Evolutionary conservation across 2,888 invertebrate species (phyloP).

Genomic region (Tanaodytes sp.): DNA sequence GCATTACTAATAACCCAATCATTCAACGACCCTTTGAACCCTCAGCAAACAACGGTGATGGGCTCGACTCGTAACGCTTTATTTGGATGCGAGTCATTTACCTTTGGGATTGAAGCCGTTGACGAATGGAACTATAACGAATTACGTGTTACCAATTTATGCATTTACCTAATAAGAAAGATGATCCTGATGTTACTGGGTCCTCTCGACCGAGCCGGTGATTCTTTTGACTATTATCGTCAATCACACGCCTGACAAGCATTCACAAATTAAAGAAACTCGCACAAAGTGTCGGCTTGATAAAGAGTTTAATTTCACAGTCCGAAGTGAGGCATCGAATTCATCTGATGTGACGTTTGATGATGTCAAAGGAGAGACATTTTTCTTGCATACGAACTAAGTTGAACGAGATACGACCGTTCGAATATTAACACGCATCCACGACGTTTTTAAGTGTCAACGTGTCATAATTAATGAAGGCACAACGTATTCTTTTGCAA

Average conservation of each 20-base stretch:
- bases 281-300: conserved; percentile 33
- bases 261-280: conserved; percentile 33
- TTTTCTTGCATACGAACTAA: conserved; percentile 34
- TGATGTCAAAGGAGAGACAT: conserved; percentile 36
- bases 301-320: conserved; percentile 42
- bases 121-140: conserved; percentile 60
- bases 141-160: conserved; percentile 58
- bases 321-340: conserved; percentile 28
- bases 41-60: conserved; percentile 68
- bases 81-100: conserved; percentile 68
- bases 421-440: conserved; percentile 40
- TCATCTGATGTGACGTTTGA: conserved; percentile 30
- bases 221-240: conserved; percentile 29
- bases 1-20: conserved; percentile 72
- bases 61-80: conserved; percentile 68
- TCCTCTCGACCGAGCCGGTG: background rate
- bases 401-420: conserved; percentile 27
- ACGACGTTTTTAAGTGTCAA: conserved; percentile 48
- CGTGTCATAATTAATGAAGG: conserved; percentile 58
- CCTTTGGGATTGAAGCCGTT: conserved; percentile 65
- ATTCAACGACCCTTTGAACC: conserved; percentile 71
- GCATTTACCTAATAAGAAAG: conserved; percentile 61
- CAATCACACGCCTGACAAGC: conserved; percentile 34
- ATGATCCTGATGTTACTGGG: conserved; percentile 42
- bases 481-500: conserved; percentile 54